A percentile compares a stretch with the other conserved stretches of the same genome.
Conservation (phyloP, 92 coral and sea anemone genomes). For the Epizoanthus scotinus region DNA sequence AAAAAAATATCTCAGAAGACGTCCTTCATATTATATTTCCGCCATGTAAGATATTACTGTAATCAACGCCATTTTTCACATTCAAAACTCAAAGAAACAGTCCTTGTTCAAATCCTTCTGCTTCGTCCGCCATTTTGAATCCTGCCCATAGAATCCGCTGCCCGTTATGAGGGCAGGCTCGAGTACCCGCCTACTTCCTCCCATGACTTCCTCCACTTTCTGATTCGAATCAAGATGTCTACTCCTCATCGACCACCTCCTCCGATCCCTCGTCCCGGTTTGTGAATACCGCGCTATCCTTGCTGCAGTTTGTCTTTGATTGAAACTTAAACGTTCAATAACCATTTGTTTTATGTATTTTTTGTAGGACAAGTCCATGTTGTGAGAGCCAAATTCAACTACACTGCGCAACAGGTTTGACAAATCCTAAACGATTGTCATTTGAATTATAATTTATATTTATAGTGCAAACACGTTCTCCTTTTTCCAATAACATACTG, state of each 20-base stretch:
- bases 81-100: no score
- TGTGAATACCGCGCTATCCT: constrained; percentile 6
- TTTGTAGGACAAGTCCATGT: constrained; percentile 91
- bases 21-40: no score
- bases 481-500: not conserved
- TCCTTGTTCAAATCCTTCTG: no score
- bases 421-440: no score
- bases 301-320: not conserved
- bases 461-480: not conserved
- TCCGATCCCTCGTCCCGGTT: constrained; percentile 97
- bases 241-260: constrained; percentile 93
- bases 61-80: not conserved
- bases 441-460: no score
- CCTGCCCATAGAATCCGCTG: constrained; percentile 29
- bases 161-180: not conserved
- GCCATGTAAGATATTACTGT: no score
- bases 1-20: no score
- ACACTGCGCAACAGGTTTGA: constrained; percentile 90
- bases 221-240: constrained; percentile 64
- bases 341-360: constrained; percentile 4
- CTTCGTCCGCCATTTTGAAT: constrained; percentile 55
- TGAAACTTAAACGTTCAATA: not conserved
- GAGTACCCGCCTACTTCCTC: constrained; percentile 43
- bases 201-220: constrained; percentile 1
- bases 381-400: constrained; percentile 88